Conservation (phyloP, 2,113 vertebrate genomes). For the Ophthalmolycus amberensis region DNA sequence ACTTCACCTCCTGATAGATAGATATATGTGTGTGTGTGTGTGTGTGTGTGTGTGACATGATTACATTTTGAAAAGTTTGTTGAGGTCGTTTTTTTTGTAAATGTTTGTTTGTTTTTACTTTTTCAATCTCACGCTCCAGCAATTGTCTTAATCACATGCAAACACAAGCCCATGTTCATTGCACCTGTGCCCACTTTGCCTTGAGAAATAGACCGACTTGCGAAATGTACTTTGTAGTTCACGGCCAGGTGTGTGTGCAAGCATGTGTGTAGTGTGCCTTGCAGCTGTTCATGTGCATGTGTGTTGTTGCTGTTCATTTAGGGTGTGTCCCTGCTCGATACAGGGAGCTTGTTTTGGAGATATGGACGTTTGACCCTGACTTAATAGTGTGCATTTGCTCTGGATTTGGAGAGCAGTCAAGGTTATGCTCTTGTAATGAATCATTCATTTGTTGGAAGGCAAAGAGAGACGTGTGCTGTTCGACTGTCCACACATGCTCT, state of each 20-base stretch:
- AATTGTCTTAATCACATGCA: conserved; percentile 34
- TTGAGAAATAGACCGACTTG: conserved; percentile 45
- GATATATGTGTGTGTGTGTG: conserved; percentile 17
- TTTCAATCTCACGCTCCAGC: conserved; percentile 7
- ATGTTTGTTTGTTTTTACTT: background rate
- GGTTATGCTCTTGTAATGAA: conserved; percentile 73
- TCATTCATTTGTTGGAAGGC: conserved; percentile 69
- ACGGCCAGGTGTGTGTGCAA: conserved; percentile 51
- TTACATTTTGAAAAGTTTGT: conserved; percentile 45
- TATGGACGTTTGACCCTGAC: conserved; percentile 78
- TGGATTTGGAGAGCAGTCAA: conserved; percentile 65
- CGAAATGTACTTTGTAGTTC: conserved; percentile 30
- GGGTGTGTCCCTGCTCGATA: conserved; percentile 75
- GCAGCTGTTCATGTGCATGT: conserved; percentile 19
- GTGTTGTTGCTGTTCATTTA: conserved; percentile 55
- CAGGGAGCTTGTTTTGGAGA: conserved; percentile 59
- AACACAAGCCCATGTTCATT: conserved; percentile 21
- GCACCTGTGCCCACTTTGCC: conserved; percentile 51
- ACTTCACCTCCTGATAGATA: conserved; percentile 32
- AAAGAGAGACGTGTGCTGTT: conserved; percentile 42
- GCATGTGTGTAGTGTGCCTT: conserved; percentile 7
- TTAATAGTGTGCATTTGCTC: conserved; percentile 50
- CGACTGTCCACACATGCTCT: conserved; percentile 25
- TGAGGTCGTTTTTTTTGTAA: background rate
- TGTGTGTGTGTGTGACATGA: conserved; percentile 7